Evolutionary conservation across 2,797 vertebrate genomes (phyloP).

Genomic region (Gobionotothen gibberifrons): DNA sequence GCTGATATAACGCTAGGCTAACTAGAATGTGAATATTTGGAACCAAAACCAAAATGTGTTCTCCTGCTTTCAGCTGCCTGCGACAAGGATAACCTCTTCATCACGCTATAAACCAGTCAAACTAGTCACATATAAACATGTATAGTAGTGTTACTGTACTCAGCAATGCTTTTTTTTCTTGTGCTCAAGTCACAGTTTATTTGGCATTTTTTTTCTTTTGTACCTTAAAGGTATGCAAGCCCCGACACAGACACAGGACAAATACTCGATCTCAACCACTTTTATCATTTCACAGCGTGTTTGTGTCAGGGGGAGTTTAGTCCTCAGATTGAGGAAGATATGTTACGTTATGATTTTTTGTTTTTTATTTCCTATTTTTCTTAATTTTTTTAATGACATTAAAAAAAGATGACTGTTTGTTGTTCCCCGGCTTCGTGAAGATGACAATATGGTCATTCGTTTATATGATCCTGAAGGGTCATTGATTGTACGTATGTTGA

Average conservation of each 20-base stretch:
- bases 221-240: conserved; percentile 87
- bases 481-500: conserved; percentile 60
- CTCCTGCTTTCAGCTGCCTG: conserved; percentile 61
- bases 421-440: conserved; percentile 56
- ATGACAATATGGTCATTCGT: conserved; percentile 27
- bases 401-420: conserved; percentile 42
- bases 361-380: conserved; percentile 53
- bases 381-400: conserved; percentile 47
- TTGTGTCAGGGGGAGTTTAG: conserved; percentile 72
- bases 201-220: conserved; percentile 79
- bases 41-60: conserved; percentile 57
- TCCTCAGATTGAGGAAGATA: conserved; percentile 86
- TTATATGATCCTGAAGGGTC: conserved; percentile 44
- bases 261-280: conserved; percentile 53
- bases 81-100: conserved; percentile 56
- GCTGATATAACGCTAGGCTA: conserved; percentile 15
- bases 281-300: conserved; percentile 60
- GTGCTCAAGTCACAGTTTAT: conserved; percentile 71
- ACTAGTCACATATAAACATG: conserved; percentile 27
- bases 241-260: conserved; percentile 62
- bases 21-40: conserved; percentile 56
- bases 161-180: conserved; percentile 37
- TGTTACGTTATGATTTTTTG: conserved; percentile 65
- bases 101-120: conserved; percentile 48
- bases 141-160: conserved; percentile 36